Base-by-base conservation (phyloP, 2,888 invertebrate genomes). In the Sarcophaga caerulescens region DNA sequence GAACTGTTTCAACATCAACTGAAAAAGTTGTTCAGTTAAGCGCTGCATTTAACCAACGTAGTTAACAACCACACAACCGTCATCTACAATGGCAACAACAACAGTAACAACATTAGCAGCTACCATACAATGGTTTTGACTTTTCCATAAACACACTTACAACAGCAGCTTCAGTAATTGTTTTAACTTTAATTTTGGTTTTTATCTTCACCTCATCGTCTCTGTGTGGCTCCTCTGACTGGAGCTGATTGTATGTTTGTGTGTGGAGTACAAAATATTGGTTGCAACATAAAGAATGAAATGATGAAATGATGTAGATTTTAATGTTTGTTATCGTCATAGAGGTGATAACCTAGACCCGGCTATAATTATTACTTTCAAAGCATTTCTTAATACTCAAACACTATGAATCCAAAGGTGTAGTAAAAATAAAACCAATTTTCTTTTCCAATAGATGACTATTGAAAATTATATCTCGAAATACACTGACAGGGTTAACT, bases 211-310 rank as follows among this genome's bases (percentile, higher is more conserved):
- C n/a, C n/a, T 77, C 71, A 82, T 74, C 68, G 14, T 17, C 52
- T 14, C 1, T 52, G 12, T 11, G 21, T 59, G 44, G 57, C 23
- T 35, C 35, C 35, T 35, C 35, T 35, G 35, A 35, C 35, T 35
- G 35, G 35, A 35, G 35, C 35, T 35, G 35, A 8, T 8, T 35
- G 35, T 35, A 1, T 35, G 59, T 65, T 35, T 70, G 47, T 60
- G 74, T 77, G 65, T 76, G 35, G 76, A 71, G 60, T 82, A 35
- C 63, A 65, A 70, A 70, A 76, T 66, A 77, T 82, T 85, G 71
- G 71, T 85, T 85, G 75, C 85, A 85, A 82, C 85, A 85, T 85
- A 35, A 35, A 35, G 76, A 83, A 85, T 79, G 79, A 74, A 76
- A 80, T 82, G 62, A 85, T 85, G 66, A 85, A 85, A 80, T 80